phyloP scores from a whole-genome alignment of 2,888 invertebrate species.

The Rhamnusium bicolor region DNA sequence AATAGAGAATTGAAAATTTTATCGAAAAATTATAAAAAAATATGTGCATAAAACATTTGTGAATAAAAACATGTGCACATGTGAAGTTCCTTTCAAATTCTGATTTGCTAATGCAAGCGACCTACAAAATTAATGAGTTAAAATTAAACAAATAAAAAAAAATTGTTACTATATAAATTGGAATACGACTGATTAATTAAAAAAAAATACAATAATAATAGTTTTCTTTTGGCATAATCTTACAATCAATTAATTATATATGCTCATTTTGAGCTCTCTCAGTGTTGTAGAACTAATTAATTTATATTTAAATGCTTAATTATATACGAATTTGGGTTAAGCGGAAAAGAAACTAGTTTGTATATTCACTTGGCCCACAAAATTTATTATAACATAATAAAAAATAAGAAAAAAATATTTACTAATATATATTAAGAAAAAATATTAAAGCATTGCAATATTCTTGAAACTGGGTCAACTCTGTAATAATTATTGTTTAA shows the following conservation, averaged over 20 bases:
- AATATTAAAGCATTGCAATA: slow-evolving; percentile 7
- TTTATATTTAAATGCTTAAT: slow-evolving; percentile 17
- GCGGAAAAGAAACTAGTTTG: slow-evolving; percentile 40
- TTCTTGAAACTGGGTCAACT: slow-evolving; percentile 16
- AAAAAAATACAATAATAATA: neutral
- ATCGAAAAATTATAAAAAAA: neutral
- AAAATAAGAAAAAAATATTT: slow-evolving; percentile 10
- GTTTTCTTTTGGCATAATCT: neutral
- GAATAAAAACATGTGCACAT: no score
- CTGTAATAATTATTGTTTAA: slow-evolving; percentile 11
- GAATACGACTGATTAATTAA: neutral
- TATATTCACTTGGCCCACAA: slow-evolving; percentile 36
- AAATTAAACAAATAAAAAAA: neutral
- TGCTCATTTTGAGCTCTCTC: neutral
- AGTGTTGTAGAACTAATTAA: slow-evolving; percentile 2
- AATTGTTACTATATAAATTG: no score
- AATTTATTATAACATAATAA: slow-evolving; percentile 17
- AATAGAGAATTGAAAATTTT: no score
- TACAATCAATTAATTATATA: neutral
- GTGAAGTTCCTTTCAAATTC: neutral
- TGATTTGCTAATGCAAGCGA: neutral
- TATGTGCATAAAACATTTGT: neutral
- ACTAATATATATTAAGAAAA: slow-evolving; percentile 7
- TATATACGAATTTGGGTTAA: slow-evolving; percentile 36
- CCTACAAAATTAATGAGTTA: slow-evolving; percentile 7